Evolutionary conservation across 2,113 vertebrate species (phyloP).

Genomic region (Colius striatus): DNA sequence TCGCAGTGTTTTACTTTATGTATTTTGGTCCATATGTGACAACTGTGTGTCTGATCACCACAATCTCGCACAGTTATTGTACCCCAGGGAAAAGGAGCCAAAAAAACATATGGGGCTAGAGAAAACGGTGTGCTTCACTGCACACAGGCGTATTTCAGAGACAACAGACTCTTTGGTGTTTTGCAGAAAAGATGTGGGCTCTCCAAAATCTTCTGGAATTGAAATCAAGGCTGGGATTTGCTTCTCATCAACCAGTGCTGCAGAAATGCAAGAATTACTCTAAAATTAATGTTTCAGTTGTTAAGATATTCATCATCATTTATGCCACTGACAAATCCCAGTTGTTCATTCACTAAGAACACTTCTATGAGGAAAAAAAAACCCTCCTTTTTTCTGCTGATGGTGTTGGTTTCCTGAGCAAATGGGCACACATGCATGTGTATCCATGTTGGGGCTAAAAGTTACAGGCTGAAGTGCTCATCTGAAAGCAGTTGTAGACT

Average conservation of each 20-base stretch:
- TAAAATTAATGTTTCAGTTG: background rate
- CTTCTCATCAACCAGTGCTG: background rate
- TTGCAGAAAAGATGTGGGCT: background rate
- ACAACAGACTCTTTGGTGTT: background rate
- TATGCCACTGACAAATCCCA: background rate
- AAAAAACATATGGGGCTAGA: conserved; percentile 66
- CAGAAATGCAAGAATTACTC: background rate
- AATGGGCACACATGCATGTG: background rate
- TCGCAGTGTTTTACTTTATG: background rate
- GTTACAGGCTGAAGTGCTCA: background rate
- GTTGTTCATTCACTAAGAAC: background rate
- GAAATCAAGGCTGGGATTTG: background rate
- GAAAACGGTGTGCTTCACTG: conserved; percentile 30
- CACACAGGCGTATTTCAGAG: conserved; percentile 30
- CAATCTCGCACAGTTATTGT: conserved; percentile 40
- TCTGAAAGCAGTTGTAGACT: background rate
- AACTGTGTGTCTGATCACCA: conserved; percentile 47
- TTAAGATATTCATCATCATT: background rate
- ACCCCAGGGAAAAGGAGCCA: conserved; percentile 68
- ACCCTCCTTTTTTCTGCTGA: background rate
- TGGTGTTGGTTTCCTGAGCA: background rate
- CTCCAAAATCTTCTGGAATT: background rate
- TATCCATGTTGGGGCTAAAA: background rate
- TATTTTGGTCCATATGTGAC: conserved; percentile 40
- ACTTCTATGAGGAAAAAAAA: background rate